Evolutionary conservation across 1,140 invertebrate species (phyloP), one percentile per base, ranked within the genome.

Genomic region (Papilio dardanus): DNA sequence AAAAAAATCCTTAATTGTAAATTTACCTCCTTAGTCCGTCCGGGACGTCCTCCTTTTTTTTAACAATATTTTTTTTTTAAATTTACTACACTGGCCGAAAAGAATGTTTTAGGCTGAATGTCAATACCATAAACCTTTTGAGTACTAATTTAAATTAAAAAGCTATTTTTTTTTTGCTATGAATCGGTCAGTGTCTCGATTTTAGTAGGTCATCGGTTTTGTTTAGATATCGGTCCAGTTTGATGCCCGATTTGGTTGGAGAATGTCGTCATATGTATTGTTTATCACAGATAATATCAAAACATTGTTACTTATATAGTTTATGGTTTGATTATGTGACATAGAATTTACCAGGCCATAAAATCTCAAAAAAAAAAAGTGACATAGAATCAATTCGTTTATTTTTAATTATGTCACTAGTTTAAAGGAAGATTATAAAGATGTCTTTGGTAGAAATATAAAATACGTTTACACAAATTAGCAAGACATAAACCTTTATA

Each of bases 231-330:
- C 35, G 35, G 67, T 35, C 31, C 67, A 69, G 67, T 69, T 68
- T 8, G 19, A 40, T 40, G 33, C 67, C 31, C 7, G 31, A 66
- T 66, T 69, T 21, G 67, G 35, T 12, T 1, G 14, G 3, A 69
- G 35, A 69, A 69, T 69, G 67, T 40, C 30, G 28, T n/a, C 67
- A 37, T 40, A 3, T 42, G 35, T 40, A 69, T 69, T 14, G 67
- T 33, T 40, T 69, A 24, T 21, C 10, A 33, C 28, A 10, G 67
- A 69, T 69, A 69, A 8, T 8, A 69, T 69, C 67, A 37, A 69
- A 69, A 68, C 66, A 68, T 69, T 69, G 67, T 69, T 24, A 24
- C 67, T n/a, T 42, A 28, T 28, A 21, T 21, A 35, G 67, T 21
- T 5, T 16, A 14, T 28, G 30, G 24, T 28, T 65, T 65, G 14